These are phyloP conservation scores for Pardalotus punctatus DNA, from an alignment of 2,113 vertebrate genomes.

Conservation along the genomic window DNA sequence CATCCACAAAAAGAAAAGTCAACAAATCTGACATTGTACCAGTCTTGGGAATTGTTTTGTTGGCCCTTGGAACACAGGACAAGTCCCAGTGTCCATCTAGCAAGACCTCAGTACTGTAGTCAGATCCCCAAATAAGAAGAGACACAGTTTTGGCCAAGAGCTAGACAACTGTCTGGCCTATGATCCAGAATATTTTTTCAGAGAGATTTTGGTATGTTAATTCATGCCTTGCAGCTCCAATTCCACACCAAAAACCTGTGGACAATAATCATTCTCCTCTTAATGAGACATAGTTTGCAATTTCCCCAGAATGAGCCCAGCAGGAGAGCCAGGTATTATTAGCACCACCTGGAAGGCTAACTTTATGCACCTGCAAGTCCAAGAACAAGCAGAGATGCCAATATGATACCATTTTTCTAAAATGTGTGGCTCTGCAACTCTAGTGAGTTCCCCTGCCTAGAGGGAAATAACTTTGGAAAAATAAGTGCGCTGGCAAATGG, in stretches of 20 bases:
- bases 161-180: neutral
- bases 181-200: neutral
- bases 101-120: neutral
- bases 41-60: neutral
- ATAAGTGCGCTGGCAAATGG: neutral
- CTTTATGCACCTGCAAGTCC: neutral
- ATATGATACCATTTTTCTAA: neutral
- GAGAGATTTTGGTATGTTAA: neutral
- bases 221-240: neutral
- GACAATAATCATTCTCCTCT: neutral
- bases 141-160: neutral
- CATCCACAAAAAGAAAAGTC: neutral
- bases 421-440: neutral
- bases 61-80: neutral
- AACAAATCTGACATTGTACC: neutral
- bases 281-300: neutral
- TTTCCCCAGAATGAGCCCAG: neutral
- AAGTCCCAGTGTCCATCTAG: neutral
- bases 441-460: neutral
- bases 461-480: neutral
- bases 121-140: neutral
- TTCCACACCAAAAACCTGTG: neutral
- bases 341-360: neutral
- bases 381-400: neutral
- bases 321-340: neutral